These are phyloP conservation scores for Megastigmus dorsalis DNA, from an alignment of 2,888 invertebrate genomes.

Conservation along the genomic window DNA sequence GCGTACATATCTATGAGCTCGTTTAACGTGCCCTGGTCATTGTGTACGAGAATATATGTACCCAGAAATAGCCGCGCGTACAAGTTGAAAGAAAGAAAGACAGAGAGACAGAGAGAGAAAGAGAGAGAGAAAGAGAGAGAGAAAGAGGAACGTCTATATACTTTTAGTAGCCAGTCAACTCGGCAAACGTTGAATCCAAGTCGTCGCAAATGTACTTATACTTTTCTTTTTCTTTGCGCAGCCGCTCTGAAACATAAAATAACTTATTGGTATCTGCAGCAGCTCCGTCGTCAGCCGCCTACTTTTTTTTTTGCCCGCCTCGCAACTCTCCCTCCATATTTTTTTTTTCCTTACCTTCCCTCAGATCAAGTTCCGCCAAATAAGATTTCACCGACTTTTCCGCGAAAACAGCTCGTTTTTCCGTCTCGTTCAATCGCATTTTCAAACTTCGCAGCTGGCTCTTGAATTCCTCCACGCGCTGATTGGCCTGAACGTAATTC, in stretches of 20 bases:
- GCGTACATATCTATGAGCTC: background rate
- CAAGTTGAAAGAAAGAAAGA: constrained; percentile 12
- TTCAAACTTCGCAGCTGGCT: constrained; percentile 73
- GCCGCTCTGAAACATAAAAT: constrained; percentile 82
- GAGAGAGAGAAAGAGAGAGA: constrained; percentile 3
- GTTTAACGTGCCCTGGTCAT: constrained; percentile 2
- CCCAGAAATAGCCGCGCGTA: constrained; percentile 37
- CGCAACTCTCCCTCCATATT: too few species aligned
- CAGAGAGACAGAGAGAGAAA: constrained; percentile 2
- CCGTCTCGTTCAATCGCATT: constrained; percentile 70
- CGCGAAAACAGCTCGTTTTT: constrained; percentile 82
- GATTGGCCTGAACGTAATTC: constrained; percentile 75
- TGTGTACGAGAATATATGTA: constrained; percentile 32
- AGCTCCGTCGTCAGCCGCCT: too few species aligned
- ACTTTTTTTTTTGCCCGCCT: too few species aligned
- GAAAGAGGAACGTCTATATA: too few species aligned
- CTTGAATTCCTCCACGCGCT: constrained; percentile 80
- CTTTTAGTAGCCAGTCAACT: constrained; percentile 82
- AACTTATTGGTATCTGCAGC: background rate
- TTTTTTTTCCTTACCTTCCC: constrained; percentile 77
- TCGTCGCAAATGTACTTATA: constrained; percentile 86
- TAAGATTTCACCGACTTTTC: constrained; percentile 83
- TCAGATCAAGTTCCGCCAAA: constrained; percentile 83
- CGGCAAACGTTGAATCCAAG: constrained; percentile 84
- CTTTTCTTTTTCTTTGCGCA: constrained; percentile 89